Conservation (phyloP, 2,113 vertebrate species). For the Notothenia rossii region DNA sequence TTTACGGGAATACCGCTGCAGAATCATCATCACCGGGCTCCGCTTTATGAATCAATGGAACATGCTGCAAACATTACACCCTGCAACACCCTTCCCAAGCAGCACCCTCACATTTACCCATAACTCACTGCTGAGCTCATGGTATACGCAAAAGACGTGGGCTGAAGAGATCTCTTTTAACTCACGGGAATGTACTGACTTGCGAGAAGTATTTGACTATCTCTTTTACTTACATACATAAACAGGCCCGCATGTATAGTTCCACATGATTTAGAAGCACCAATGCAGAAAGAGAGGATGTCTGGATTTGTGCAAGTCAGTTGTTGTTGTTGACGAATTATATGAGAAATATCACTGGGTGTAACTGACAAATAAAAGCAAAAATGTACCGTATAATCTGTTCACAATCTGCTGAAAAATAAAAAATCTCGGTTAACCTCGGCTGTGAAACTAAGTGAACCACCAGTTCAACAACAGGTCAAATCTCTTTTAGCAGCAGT, state of each 20-base stretch:
- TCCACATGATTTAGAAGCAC: slow-evolving; percentile 12
- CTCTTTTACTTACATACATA: slow-evolving; percentile 24
- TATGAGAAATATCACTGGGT: neutral
- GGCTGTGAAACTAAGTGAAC: slow-evolving; percentile 14
- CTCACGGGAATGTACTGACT: slow-evolving; percentile 50
- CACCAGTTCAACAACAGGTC: slow-evolving; percentile 41
- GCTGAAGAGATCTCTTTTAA: slow-evolving; percentile 26
- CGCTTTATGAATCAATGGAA: slow-evolving; percentile 83
- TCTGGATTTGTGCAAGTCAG: neutral
- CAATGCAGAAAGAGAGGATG: slow-evolving; percentile 11
- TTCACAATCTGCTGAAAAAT: slow-evolving; percentile 2
- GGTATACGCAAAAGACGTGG: slow-evolving; percentile 49
- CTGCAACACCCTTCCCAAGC: slow-evolving; percentile 64
- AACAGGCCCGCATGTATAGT: neutral
- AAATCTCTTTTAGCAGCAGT: slow-evolving; percentile 27
- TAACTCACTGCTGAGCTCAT: slow-evolving; percentile 81
- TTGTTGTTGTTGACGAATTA: slow-evolving; percentile 11
- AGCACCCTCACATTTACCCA: slow-evolving; percentile 70
- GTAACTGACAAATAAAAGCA: slow-evolving; percentile 5
- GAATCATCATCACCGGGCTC: slow-evolving; percentile 79
- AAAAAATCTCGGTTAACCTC: slow-evolving; percentile 18
- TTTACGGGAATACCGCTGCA: slow-evolving; percentile 83
- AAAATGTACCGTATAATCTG: slow-evolving; percentile 7
- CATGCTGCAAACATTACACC: slow-evolving; percentile 81
- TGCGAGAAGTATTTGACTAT: slow-evolving; percentile 42